These are phyloP conservation scores for Drosophila fungiperda DNA, from an alignment of 2,888 invertebrate species.

Conservation along the genomic window DNA sequence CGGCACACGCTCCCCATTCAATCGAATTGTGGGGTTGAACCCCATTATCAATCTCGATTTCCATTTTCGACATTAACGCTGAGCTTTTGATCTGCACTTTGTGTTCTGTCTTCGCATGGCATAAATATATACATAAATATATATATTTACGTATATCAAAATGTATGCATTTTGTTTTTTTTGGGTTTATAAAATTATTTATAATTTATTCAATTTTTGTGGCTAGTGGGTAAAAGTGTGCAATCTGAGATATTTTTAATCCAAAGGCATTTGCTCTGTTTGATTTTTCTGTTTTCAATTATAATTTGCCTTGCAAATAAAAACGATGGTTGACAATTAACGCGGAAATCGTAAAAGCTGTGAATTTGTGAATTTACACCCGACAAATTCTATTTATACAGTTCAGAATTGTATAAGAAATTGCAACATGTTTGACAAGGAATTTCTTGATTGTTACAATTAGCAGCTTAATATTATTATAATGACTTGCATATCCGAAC, in stretches of 20 bases:
- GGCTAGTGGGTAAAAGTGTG: slow-evolving; percentile 23
- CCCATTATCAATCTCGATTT: slow-evolving; percentile 27
- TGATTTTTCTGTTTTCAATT: not conserved
- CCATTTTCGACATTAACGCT: slow-evolving; percentile 27
- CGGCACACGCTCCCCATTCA: slow-evolving; percentile 13
- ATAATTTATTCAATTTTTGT: slow-evolving; percentile 27
- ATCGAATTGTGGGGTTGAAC: slow-evolving; percentile 55
- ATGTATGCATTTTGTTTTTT: not conserved
- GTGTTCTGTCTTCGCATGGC: not conserved
- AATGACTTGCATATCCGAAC: no score
- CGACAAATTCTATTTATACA: not conserved
- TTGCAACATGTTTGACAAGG: not conserved
- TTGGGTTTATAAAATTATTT: not conserved
- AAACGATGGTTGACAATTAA: not conserved
- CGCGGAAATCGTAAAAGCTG: not conserved
- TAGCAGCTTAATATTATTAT: not conserved
- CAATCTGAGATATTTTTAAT: not conserved
- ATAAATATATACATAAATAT: not conserved
- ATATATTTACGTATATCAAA: not conserved
- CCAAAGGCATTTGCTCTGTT: not conserved
- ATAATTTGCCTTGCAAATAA: not conserved
- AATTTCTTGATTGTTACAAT: not conserved
- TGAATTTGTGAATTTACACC: not conserved
- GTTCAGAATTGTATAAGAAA: not conserved
- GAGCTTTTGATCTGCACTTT: slow-evolving; percentile 41